A percentile compares a stretch with the other conserved stretches of the same genome.
Conservation (phyloP, 1,140 invertebrate genomes). For the Episyrphus balteatus region DNA sequence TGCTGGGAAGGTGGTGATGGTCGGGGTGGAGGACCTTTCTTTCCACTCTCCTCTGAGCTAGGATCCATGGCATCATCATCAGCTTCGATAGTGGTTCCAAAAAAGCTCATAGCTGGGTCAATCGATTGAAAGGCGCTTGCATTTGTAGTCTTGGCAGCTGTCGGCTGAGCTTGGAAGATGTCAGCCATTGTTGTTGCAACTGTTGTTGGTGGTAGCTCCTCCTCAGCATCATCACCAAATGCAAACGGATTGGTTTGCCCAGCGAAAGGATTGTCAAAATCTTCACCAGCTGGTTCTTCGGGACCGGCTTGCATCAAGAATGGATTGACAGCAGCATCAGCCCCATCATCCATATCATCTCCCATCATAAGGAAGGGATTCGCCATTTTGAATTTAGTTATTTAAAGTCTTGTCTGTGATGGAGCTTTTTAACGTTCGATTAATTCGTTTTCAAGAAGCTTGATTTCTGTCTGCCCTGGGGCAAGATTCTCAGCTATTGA, state of each 20-base stretch:
- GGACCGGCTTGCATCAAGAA: slow-evolving; percentile 32
- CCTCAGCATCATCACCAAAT: slow-evolving; percentile 35
- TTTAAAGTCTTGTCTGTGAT: slow-evolving; percentile 2
- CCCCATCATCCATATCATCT: slow-evolving; percentile 43
- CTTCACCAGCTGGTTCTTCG: slow-evolving; percentile 4
- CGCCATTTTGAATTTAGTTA: slow-evolving; percentile 41
- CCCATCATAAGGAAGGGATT: slow-evolving; percentile 65
- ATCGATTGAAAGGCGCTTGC: slow-evolving; percentile 2
- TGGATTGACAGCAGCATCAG: slow-evolving; percentile 47
- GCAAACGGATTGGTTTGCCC: slow-evolving; percentile 47
- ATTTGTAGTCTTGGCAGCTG: slow-evolving; percentile 4
- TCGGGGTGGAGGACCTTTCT: slow-evolving; percentile 39
- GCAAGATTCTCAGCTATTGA: slow-evolving; percentile 61
- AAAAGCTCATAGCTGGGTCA: slow-evolving; percentile 28
- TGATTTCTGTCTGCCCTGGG: slow-evolving; percentile 66
- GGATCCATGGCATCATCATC: slow-evolving; percentile 28
- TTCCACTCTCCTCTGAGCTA: slow-evolving; percentile 27
- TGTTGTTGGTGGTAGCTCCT: slow-evolving; percentile 14
- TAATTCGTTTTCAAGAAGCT: slow-evolving; percentile 62
- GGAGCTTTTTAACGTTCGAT: slow-evolving; percentile 35
- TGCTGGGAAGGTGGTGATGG: slow-evolving; percentile 49
- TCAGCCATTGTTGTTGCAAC: neutral
- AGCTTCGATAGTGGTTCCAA: slow-evolving; percentile 26
- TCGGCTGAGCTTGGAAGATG: slow-evolving; percentile 4
- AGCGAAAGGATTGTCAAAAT: slow-evolving; percentile 28